Conservation (phyloP, 2,113 vertebrate genomes). For the Ceyx margarethae region DNA sequence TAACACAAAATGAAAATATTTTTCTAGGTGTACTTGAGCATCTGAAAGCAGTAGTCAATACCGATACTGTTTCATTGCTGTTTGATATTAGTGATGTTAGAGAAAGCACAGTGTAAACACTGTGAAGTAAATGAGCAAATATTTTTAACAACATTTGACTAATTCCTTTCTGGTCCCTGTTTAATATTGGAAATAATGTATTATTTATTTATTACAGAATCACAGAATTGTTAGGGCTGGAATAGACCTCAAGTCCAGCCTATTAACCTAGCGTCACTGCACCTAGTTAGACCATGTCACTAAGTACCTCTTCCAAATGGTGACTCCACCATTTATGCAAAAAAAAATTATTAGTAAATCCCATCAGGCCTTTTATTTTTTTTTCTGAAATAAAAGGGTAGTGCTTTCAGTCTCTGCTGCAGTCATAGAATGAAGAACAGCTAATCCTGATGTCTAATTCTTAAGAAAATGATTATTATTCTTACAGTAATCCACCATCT, state of each 20-base stretch:
- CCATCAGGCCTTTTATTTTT: not conserved
- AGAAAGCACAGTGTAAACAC: not conserved
- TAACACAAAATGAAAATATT: not conserved
- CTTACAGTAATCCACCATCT: not conserved
- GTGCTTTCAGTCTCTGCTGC: not conserved
- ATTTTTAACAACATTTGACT: not conserved
- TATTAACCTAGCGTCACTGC: no score
- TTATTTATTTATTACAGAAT: no score
- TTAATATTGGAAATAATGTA: not conserved
- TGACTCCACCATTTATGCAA: not conserved
- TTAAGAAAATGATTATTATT: not conserved
- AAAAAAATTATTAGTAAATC: not conserved
- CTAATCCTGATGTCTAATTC: conserved; percentile 6
- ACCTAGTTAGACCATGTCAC: no score
- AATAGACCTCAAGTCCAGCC: no score
- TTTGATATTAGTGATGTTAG: not conserved
- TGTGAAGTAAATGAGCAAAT: not conserved
- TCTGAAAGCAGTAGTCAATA: not conserved
- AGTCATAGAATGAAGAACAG: not conserved
- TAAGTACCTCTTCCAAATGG: no score
- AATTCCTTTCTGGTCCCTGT: not conserved
- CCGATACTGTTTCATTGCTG: not conserved
- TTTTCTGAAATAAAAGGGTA: not conserved
- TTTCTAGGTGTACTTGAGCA: not conserved
- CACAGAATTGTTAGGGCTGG: no score